Percentiles rank a stretch among this genome's conserved stretches.
phyloP scores from a whole-genome alignment of 2,113 vertebrate species.

The Ginglymostoma cirratum region DNA sequence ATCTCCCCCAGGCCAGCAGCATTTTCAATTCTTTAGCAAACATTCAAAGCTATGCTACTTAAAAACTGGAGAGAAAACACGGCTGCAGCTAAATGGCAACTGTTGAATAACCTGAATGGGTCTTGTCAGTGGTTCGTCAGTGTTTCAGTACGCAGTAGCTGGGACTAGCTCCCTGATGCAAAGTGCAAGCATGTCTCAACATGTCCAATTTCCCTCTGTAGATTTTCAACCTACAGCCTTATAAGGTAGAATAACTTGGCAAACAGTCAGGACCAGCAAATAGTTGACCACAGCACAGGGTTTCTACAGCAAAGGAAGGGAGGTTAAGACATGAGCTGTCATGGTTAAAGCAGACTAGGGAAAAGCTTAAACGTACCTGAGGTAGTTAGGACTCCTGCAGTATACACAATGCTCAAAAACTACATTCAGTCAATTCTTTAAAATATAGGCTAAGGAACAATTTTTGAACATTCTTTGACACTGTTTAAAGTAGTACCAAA shows the following conservation, averaged over 20 bases:
- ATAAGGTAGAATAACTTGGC: background rate
- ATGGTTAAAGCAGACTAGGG: background rate
- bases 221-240: background rate
- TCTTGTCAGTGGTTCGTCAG: background rate
- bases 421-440: slow-evolving; percentile 1
- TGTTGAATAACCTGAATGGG: background rate
- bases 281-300: background rate
- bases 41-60: background rate
- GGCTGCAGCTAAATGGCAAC: background rate
- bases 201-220: background rate
- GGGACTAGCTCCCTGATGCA: background rate
- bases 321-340: background rate
- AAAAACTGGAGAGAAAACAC: background rate
- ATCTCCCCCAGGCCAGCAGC: background rate
- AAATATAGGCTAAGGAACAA: background rate
- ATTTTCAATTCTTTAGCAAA: background rate
- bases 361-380: background rate
- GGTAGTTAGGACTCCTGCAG: slow-evolving; percentile 16
- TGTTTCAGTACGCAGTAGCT: background rate
- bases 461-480: slow-evolving; percentile 7
- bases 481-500: slow-evolving; percentile 24
- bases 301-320: background rate
- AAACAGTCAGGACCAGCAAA: background rate
- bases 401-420: slow-evolving; percentile 27
- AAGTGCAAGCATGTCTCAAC: background rate